A percentile compares a stretch with the other conserved stretches of the same genome.
Evolutionary conservation across 2,797 vertebrate species (phyloP).

Genomic region (Pteropus rufus): DNA sequence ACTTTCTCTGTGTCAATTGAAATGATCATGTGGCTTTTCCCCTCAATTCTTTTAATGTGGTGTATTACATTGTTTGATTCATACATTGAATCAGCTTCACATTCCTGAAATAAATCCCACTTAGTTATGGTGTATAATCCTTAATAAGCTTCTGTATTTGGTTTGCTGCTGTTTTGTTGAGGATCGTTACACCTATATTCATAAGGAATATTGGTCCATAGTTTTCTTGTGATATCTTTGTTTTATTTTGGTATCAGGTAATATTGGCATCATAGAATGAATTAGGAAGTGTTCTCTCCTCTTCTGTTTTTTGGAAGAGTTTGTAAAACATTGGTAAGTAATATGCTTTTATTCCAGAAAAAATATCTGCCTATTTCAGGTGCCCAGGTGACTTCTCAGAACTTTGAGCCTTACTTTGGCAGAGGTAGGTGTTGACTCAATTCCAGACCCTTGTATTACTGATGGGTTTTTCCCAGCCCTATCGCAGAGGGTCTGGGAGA

Average conservation of each 20-base stretch:
- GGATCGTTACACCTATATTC: background rate
- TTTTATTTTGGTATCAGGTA: background rate
- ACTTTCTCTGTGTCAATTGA: background rate
- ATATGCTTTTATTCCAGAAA: slow-evolving; percentile 8
- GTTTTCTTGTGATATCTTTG: slow-evolving; percentile 9
- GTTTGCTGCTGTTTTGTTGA: background rate
- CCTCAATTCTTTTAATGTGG: background rate
- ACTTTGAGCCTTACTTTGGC: background rate
- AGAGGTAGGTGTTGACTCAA: background rate
- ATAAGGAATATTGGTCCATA: background rate
- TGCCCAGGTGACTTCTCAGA: background rate
- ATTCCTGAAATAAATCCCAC: background rate
- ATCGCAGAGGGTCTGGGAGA: background rate
- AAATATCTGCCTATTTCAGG: background rate
- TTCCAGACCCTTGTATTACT: background rate
- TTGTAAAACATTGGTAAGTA: background rate
- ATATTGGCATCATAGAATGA: background rate
- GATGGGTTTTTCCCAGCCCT: background rate
- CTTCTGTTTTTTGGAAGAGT: background rate
- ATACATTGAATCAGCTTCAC: background rate
- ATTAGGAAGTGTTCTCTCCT: background rate
- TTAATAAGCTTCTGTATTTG: background rate
- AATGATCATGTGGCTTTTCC: background rate
- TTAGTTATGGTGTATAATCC: background rate
- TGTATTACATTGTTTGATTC: background rate